Evolutionary conservation across 2,113 vertebrate species (phyloP), one percentile per base, ranked within the genome.

Genomic region (Lagenorhynchus albirostris): DNA sequence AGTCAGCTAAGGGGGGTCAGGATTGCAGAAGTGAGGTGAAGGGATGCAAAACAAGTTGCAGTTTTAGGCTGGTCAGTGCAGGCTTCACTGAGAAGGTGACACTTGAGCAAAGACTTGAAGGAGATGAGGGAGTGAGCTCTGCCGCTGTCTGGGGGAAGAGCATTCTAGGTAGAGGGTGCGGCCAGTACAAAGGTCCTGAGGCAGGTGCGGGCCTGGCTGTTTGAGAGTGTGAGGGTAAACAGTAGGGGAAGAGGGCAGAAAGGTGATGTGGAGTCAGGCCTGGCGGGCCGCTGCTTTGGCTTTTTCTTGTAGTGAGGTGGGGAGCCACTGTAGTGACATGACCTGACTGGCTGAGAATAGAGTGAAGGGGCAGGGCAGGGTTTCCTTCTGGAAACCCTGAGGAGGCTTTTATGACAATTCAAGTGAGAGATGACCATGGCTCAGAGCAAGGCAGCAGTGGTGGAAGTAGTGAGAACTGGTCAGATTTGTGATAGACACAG

Each of bases 81-180:
- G 44, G 17, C 44, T 26, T 97, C 58, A 14, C 79, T 20, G 8
- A 89, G 62, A 90, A n/a, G 29, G 60, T 80, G 80, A 87, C 68
- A 33, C 6, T 14, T 31, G 76, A 88, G 47, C 29, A 38, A 84
- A 94, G 76, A 63, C 33, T 50, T 92, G 47, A 67, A 73, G 58
- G 47, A 83, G 55, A 6, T 31, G 44, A 93, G 12, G 55, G 36
- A 50, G 9, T 41, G 31, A 97, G 41, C 33, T 60, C 53, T 67
- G 8, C 3, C 2, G 53, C 10, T 71, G 81, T 60, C 18, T 81
- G 18, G 33, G 20, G 29, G 17, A 67, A 55, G 58, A 79, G 13
- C 13, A 62, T 73, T 87, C 53, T 53, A 71, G 41, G 60, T 21
- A 47, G 53, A 73, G 12, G n/a, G 36, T 8, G 65, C 2, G 11